These are phyloP conservation scores for Plutomurus gul DNA, from an alignment of 1,140 invertebrate species.

Conservation along the genomic window DNA sequence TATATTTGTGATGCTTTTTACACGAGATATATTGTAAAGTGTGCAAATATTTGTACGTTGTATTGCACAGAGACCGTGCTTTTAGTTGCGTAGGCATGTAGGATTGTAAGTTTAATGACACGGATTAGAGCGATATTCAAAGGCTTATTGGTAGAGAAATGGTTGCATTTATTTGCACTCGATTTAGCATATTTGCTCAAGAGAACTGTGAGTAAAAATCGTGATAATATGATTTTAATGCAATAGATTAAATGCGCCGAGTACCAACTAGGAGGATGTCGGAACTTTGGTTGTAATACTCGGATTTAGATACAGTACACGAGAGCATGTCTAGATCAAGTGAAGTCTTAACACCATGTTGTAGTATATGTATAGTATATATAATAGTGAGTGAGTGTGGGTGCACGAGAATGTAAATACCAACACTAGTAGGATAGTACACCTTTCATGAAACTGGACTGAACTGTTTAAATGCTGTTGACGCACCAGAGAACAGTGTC, in stretches of 20 bases:
- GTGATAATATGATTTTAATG: constrained; percentile 28
- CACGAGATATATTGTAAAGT: too few species aligned
- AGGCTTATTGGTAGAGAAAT: background rate
- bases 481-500: too few species aligned
- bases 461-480: too few species aligned
- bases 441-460: too few species aligned
- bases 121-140: background rate
- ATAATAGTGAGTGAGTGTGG: too few species aligned
- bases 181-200: constrained; percentile 2
- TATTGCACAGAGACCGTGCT: background rate
- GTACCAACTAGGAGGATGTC: background rate
- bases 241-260: constrained; percentile 23
- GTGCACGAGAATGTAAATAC: too few species aligned
- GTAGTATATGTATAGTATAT: too few species aligned
- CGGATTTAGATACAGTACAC: constrained; percentile 15
- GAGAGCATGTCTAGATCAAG: background rate
- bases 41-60: background rate
- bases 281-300: constrained; percentile 23
- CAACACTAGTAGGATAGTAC: too few species aligned
- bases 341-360: too few species aligned
- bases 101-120: background rate
- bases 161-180: constrained; percentile 7
- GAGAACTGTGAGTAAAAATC: constrained; percentile 1
- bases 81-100: background rate
- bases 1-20: too few species aligned